Conservation (phyloP, 2,888 invertebrate species). For the Synergus laeviventris region DNA sequence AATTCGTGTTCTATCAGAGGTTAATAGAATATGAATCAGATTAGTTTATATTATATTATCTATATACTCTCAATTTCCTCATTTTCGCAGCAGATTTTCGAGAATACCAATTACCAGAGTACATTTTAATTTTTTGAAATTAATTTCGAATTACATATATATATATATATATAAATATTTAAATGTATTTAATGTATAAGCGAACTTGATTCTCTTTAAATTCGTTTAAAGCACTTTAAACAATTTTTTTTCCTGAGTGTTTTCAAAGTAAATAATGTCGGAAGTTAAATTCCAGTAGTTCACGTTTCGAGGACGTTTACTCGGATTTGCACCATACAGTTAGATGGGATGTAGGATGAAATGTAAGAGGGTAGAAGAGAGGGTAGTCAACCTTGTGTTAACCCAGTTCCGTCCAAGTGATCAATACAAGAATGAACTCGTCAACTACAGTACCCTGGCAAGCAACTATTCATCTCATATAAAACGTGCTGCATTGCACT, state of each 20-base stretch:
- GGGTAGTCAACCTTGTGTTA: constrained; percentile 56
- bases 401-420: constrained; percentile 55
- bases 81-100: background rate
- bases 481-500: constrained; percentile 28
- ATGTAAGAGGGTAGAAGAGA: constrained; percentile 51
- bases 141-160: too few relatives aligned
- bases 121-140: background rate
- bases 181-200: background rate
- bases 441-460: constrained; percentile 30
- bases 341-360: constrained; percentile 40
- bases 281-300: constrained; percentile 33
- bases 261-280: constrained; percentile 32
- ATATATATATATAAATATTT: background rate
- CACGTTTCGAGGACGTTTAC: constrained; percentile 32
- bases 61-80: background rate
- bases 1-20: constrained; percentile 49
- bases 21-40: constrained; percentile 50
- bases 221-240: background rate
- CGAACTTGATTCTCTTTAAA: background rate
- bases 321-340: constrained; percentile 33
- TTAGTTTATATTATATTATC: background rate
- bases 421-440: constrained; percentile 54
- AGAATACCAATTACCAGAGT: background rate
- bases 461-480: constrained; percentile 36
- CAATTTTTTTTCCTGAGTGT: constrained; percentile 29